Conservation (phyloP, 1,140 invertebrate species). For the Drosophila carrolli region DNA sequence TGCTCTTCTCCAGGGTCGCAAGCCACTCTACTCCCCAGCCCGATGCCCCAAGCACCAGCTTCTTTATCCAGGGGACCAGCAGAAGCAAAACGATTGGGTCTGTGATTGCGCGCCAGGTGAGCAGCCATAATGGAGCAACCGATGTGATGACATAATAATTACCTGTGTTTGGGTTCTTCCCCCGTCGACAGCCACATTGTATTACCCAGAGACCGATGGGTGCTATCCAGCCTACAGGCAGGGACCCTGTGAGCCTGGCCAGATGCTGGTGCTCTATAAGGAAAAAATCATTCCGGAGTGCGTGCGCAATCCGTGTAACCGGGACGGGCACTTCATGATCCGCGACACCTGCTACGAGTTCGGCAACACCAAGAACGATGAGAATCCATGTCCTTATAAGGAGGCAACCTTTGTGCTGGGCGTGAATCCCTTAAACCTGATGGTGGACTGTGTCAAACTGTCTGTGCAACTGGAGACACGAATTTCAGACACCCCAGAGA, state of each 20-base stretch:
- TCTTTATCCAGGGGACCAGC: conserved; percentile 87
- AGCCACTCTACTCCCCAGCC: conserved; percentile 86
- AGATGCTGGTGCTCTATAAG: conserved; percentile 86
- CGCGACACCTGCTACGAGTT: conserved; percentile 86
- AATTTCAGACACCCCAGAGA: conserved; percentile 43
- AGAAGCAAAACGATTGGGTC: conserved; percentile 86
- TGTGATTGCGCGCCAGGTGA: conserved; percentile 89
- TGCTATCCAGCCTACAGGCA: conserved; percentile 87
- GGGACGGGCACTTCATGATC: conserved; percentile 85
- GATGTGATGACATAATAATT: conserved; percentile 59
- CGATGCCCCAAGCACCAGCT: conserved; percentile 87
- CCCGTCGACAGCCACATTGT: conserved; percentile 86
- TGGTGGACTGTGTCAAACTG: conserved; percentile 84
- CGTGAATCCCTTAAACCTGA: conserved; percentile 85
- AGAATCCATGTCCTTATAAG: conserved; percentile 84
- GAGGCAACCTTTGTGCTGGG: conserved; percentile 80
- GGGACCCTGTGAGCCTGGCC: conserved; percentile 86
- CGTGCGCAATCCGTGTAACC: conserved; percentile 86
- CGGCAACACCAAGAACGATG: conserved; percentile 52
- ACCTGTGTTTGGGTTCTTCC: conserved; percentile 29
- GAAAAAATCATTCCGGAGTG: conserved; percentile 87
- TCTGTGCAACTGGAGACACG: conserved; percentile 69
- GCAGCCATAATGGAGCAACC: conserved; percentile 7
- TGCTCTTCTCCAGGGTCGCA: conserved; percentile 84
- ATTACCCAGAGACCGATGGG: conserved; percentile 86